A percentile compares a stretch with the other conserved stretches of the same genome.
Conservation (phyloP, 2,888 invertebrate genomes). For the Unio delphinus region DNA sequence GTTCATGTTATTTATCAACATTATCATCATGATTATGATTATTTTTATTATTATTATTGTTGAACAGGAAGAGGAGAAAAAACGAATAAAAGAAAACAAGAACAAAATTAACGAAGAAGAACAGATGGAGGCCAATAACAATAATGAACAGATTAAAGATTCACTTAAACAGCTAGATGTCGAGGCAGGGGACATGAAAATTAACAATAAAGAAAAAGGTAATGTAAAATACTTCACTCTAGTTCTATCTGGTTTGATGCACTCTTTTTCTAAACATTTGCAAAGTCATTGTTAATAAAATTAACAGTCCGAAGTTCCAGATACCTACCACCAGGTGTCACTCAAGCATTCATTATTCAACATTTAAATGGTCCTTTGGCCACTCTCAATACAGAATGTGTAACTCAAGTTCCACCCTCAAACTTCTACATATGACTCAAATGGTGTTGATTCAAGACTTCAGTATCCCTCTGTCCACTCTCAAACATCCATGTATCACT, state of each 20-base stretch:
- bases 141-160: conserved; percentile 51
- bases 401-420: no score
- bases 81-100: conserved; percentile 18
- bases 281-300: no score
- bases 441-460: no score
- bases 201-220: conserved; percentile 66
- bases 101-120: conserved; percentile 57
- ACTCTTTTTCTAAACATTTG: no score
- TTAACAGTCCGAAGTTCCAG: neutral
- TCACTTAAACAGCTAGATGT: conserved; percentile 44
- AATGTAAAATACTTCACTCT: neutral
- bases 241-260: no score
- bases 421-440: no score
- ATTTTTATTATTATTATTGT: conserved; percentile 73
- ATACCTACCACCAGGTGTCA: neutral
- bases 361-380: neutral
- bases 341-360: neutral
- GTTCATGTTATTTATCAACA: neutral
- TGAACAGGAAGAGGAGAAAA: conserved; percentile 60
- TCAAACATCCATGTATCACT: neutral
- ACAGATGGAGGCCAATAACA: conserved; percentile 64
- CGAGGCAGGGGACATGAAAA: conserved; percentile 56
- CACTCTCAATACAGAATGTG: no score
- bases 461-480: no score
- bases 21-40: conserved; percentile 71